Conservation (phyloP, 2,888 invertebrate genomes). For the Latrodectus hesperus region DNA sequence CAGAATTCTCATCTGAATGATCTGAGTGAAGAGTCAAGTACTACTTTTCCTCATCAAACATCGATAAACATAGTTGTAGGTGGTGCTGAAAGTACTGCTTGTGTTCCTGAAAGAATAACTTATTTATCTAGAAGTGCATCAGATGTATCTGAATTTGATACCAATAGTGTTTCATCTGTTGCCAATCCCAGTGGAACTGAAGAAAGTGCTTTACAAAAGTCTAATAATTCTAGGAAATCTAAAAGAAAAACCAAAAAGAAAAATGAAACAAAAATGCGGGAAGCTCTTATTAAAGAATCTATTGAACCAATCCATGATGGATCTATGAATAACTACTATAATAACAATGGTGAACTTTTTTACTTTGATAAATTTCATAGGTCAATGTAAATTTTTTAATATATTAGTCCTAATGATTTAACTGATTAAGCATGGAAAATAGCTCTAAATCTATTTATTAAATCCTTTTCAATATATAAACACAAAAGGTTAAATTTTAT, state of each 20-base stretch:
- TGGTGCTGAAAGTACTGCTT: constrained; percentile 14
- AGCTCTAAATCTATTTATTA: too few relatives aligned
- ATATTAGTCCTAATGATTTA: too few relatives aligned
- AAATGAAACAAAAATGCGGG: constrained; percentile 6
- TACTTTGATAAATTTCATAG: not conserved
- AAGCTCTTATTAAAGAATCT: constrained; percentile 34
- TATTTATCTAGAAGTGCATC: constrained; percentile 8
- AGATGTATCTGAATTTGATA: constrained; percentile 27
- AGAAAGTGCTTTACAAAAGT: too few relatives aligned
- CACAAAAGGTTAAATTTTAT: too few relatives aligned
- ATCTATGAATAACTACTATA: not conserved
- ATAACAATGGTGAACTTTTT: not conserved
- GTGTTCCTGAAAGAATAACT: not conserved
- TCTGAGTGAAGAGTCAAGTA: not conserved
- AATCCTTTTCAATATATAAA: too few relatives aligned
- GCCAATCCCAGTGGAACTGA: constrained; percentile 22
- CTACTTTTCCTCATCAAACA: constrained; percentile 38
- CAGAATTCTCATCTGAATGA: not conserved
- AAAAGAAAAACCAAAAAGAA: constrained; percentile 6
- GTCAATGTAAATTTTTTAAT: too few relatives aligned
- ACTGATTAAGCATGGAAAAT: too few relatives aligned
- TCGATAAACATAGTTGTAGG: constrained; percentile 55
- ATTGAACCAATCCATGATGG: not conserved
- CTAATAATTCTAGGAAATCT: not conserved
- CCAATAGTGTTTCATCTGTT: constrained; percentile 23